Evolutionary conservation across 2,113 vertebrate species (phyloP), one percentile per base, ranked within the genome.

Genomic region (Tapirus terrestris): DNA sequence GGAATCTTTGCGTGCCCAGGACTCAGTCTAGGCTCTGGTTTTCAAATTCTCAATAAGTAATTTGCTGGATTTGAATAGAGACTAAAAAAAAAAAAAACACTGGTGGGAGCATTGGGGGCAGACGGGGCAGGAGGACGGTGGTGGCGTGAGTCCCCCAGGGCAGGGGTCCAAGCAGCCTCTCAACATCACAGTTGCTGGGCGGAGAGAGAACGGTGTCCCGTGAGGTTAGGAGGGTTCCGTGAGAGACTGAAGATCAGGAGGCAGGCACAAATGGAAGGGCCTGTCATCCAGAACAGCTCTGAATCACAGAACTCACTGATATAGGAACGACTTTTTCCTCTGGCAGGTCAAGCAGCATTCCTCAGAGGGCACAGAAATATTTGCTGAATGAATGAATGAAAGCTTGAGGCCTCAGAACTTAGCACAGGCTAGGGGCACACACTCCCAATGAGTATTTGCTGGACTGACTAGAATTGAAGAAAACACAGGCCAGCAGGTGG

Each of bases 51-150:
- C 95, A 9, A 0, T 39, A 39, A 92, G 27, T 10, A 85, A 85
- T 68, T 68, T 80, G 65, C 56, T 70, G 31, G 56, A 61, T 68
- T n/a, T 67, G 77, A 95, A 45, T 10, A 43, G 17, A 60, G 83
- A 68, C 56, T 33, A 29, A 65, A 53, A 91, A 21, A 81, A 60
- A 65, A 45, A 91, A 21, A 81, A 65, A 73, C 2, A 25, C 45
- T 3, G 12, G 3, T 8, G 27, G 33, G n/a, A 48, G 51, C 2
- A 0, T 0, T 1, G 10, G 33, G 70, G 77, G 43, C 33, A 21
- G 60, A 81, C 0, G 17, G n/a, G n/a, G 9, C 17, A 21, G 36
- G 58, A 39, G 27, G 27, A 31, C 53, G 18, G 16, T 7, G 51
- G 77, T 7, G n/a, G 45, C 17, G 4, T 3, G 9, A 36, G 53